These are phyloP conservation scores for Megaceryle maxima DNA, from an alignment of 2,113 vertebrate genomes.

Conservation along the genomic window DNA sequence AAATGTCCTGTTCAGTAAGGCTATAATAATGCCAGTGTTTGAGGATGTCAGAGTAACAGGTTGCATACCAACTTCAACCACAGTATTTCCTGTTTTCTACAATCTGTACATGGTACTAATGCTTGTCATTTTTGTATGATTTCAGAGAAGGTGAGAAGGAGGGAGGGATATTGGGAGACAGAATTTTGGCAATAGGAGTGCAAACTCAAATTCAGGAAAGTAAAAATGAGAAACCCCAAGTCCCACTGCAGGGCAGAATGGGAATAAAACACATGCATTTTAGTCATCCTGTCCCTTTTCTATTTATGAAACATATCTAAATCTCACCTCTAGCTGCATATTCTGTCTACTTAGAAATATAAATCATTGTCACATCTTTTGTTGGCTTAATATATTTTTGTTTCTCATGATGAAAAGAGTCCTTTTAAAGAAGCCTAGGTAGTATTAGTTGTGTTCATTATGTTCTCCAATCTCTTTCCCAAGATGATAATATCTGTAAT, in stretches of 20 bases:
- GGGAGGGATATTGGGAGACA: not conserved
- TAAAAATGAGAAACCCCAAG: not conserved
- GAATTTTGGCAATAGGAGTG: not conserved
- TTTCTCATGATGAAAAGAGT: not conserved
- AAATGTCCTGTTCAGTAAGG: not conserved
- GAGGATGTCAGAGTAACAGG: not conserved
- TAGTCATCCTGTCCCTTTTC: not conserved
- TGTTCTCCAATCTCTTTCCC: not conserved
- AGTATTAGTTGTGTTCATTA: not conserved
- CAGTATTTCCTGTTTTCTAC: not conserved
- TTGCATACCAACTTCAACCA: not conserved
- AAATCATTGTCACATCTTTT: constrained; percentile 23
- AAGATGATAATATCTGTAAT: not conserved
- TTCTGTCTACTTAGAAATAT: not conserved
- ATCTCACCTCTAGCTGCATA: not conserved
- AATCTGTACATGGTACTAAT: not conserved
- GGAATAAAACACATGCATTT: not conserved
- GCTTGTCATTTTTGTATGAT: not conserved
- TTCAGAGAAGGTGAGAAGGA: not conserved
- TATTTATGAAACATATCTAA: constrained; percentile 9
- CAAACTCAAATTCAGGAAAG: not conserved
- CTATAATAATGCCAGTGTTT: not conserved
- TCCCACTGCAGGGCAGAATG: not conserved
- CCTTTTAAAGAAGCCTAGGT: not conserved
- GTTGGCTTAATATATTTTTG: not conserved